These are phyloP conservation scores for Nannoperca australis DNA, from an alignment of 2,797 vertebrate species.

Conservation along the genomic window DNA sequence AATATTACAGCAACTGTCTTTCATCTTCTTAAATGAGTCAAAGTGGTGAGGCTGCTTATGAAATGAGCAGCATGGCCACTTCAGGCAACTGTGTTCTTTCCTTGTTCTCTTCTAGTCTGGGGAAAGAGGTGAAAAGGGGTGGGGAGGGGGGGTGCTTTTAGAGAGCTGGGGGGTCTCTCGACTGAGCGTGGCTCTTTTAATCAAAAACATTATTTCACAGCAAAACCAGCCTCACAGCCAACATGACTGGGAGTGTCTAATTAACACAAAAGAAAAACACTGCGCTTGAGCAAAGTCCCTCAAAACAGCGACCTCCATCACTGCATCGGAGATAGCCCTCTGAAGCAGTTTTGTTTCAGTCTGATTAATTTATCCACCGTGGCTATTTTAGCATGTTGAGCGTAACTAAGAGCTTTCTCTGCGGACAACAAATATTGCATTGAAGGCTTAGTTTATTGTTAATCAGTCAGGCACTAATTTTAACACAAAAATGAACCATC, in stretches of 20 bases:
- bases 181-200: constrained; percentile 78
- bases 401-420: constrained; percentile 29
- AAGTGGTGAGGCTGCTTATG: constrained; percentile 68
- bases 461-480: constrained; percentile 30
- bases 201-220: constrained; percentile 83
- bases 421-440: constrained; percentile 20
- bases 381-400: constrained; percentile 35
- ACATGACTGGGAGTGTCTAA: constrained; percentile 80
- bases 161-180: constrained; percentile 68
- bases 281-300: constrained; percentile 58
- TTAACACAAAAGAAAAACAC: constrained; percentile 85
- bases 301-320: constrained; percentile 67
- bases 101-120: constrained; percentile 68
- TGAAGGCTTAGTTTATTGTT: constrained; percentile 14
- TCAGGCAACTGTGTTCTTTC: constrained; percentile 68
- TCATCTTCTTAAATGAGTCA: constrained; percentile 80
- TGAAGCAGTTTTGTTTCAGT: constrained; percentile 16
- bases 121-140: constrained; percentile 65
- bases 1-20: constrained; percentile 77
- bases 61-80: constrained; percentile 72
- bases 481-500: constrained; percentile 9
- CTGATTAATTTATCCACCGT: constrained; percentile 42
- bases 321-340: constrained; percentile 59
- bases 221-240: constrained; percentile 81
- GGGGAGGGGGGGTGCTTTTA: constrained; percentile 32